Percentiles rank a stretch among this genome's conserved stretches.
Evolutionary conservation across 2,888 invertebrate species (phyloP).

Genomic region (Pollenia labialis): DNA sequence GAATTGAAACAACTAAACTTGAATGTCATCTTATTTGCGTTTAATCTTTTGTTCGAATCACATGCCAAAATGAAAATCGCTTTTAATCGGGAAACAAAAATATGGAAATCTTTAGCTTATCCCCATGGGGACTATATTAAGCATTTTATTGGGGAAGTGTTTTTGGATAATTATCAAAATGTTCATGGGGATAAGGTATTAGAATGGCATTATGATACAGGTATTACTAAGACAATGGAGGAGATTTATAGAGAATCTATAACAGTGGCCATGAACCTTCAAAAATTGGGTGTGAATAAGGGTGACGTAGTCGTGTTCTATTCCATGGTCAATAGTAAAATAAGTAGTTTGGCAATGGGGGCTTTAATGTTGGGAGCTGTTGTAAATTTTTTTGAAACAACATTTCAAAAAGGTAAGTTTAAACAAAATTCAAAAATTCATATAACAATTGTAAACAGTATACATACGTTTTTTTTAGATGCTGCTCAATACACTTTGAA

Average conservation of each 20-base stretch:
- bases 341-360: constrained; percentile 67
- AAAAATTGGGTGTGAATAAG: constrained; percentile 63
- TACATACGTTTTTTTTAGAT: constrained; percentile 24
- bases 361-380: constrained; percentile 68
- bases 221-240: constrained; percentile 45
- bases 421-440: neutral
- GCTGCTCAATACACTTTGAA: constrained; percentile 52
- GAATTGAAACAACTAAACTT: neutral
- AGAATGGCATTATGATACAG: constrained; percentile 70
- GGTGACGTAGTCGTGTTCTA: constrained; percentile 68
- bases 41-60: neutral
- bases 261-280: constrained; percentile 64
- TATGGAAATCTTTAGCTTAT: constrained; percentile 44
- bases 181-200: constrained; percentile 41
- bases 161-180: constrained; percentile 28
- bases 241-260: constrained; percentile 64
- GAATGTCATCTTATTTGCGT: neutral
- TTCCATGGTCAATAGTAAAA: constrained; percentile 53
- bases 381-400: constrained; percentile 72
- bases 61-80: constrained; percentile 13
- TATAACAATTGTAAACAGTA: neutral
- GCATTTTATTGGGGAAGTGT: constrained; percentile 46
- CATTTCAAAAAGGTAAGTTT: constrained; percentile 63
- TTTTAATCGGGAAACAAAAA: constrained; percentile 27
- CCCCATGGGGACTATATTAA: constrained; percentile 20